Evolutionary conservation across 2,113 vertebrate genomes (phyloP).

Genomic region (Centropus unirufus): DNA sequence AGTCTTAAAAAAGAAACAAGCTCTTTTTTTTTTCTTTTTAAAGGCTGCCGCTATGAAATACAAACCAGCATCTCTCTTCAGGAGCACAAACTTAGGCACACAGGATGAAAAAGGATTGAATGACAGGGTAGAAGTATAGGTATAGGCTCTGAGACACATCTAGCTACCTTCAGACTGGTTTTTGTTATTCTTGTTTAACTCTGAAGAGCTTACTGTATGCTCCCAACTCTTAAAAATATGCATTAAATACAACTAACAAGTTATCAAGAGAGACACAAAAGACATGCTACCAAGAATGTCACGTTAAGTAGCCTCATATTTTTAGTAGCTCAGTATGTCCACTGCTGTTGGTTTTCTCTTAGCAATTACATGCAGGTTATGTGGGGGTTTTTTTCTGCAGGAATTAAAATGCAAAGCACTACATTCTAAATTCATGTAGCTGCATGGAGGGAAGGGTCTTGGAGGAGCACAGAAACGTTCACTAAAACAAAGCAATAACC

Average conservation of each 20-base stretch:
- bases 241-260: neutral
- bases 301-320: conserved; percentile 9
- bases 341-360: neutral
- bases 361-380: conserved; percentile 59
- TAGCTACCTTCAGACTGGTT: neutral
- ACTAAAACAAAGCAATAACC: conserved; percentile 29
- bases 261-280: conserved; percentile 31
- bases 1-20: neutral
- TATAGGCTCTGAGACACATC: neutral
- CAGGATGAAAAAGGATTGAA: neutral
- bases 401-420: conserved; percentile 60
- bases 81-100: neutral
- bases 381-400: neutral
- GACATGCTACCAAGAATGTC: conserved; percentile 23
- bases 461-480: neutral
- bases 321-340: conserved; percentile 33
- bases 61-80: neutral
- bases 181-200: neutral
- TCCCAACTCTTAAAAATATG: neutral
- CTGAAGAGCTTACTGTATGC: neutral
- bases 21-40: neutral
- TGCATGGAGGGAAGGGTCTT: neutral
- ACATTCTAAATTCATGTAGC: neutral
- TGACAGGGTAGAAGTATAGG: neutral
- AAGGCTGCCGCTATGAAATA: neutral